phyloP scores from a whole-genome alignment of 2,113 vertebrate species.

The Mohoua ochrocephala region DNA sequence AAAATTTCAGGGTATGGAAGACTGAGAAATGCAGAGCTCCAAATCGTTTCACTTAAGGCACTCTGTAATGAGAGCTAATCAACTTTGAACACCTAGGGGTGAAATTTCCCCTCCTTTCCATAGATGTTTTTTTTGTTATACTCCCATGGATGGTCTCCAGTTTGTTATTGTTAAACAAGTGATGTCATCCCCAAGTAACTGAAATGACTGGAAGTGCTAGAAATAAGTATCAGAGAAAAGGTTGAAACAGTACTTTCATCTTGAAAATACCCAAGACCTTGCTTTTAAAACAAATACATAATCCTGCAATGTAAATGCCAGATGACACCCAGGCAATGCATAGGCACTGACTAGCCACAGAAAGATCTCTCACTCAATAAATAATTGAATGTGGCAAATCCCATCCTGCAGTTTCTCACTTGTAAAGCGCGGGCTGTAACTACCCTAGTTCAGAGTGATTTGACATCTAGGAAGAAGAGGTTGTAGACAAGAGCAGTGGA shows the following conservation, averaged over 20 bases:
- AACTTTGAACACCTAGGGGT: neutral
- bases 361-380: neutral
- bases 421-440: neutral
- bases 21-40: neutral
- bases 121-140: neutral
- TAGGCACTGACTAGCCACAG: neutral
- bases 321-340: neutral
- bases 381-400: neutral
- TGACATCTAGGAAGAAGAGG: neutral
- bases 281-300: neutral
- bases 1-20: neutral
- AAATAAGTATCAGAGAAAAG: neutral
- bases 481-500: neutral
- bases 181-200: neutral
- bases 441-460: neutral
- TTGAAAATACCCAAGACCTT: neutral
- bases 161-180: slow-evolving; percentile 20
- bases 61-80: slow-evolving; percentile 20
- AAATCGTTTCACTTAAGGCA: slow-evolving; percentile 17
- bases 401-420: neutral
- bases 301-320: neutral
- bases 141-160: neutral
- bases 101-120: neutral
- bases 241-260: neutral
- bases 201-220: neutral